Evolutionary conservation across 2,888 invertebrate species (phyloP).

Genomic region (Sphaeridia pumilis): DNA sequence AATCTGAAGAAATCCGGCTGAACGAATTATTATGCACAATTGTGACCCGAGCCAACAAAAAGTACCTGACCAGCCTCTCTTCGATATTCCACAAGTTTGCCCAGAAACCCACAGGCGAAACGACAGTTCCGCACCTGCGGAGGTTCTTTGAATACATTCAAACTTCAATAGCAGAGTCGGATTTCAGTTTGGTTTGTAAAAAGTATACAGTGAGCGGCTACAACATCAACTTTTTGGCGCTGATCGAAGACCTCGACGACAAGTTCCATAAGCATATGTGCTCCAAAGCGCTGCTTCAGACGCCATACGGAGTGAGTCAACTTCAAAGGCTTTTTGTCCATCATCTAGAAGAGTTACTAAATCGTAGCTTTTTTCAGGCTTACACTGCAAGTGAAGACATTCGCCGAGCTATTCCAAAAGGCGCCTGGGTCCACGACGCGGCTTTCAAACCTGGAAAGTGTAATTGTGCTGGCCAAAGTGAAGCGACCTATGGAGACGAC

Average conservation of each 20-base stretch:
- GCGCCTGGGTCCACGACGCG: conserved; percentile 27
- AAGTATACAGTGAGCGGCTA: conserved; percentile 64
- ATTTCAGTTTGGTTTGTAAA: conserved; percentile 60
- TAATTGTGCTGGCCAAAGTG: conserved; percentile 32
- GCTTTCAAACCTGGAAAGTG: conserved; percentile 27
- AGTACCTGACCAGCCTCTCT: conserved; percentile 26
- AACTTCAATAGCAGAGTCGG: conserved; percentile 55
- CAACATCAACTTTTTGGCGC: conserved; percentile 65
- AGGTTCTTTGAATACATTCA: conserved; percentile 60
- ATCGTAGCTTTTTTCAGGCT: conserved; percentile 17
- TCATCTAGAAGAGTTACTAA: background rate
- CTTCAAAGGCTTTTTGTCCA: background rate
- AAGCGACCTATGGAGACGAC: conserved; percentile 27
- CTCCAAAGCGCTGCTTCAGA: conserved; percentile 23
- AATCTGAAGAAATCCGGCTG: conserved; percentile 54
- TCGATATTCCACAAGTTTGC: conserved; percentile 34
- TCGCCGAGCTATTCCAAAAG: conserved; percentile 16
- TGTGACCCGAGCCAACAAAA: conserved; percentile 38
- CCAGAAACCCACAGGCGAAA: conserved; percentile 46
- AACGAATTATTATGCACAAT: conserved; percentile 62
- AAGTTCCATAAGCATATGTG: conserved; percentile 43
- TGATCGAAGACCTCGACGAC: conserved; percentile 55
- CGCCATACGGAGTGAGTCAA: conserved; percentile 46
- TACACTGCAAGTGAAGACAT: conserved; percentile 28
- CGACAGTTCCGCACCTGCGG: conserved; percentile 64